Conservation (phyloP, 2,113 vertebrate genomes). For the Forbesichthys papilliferus region DNA sequence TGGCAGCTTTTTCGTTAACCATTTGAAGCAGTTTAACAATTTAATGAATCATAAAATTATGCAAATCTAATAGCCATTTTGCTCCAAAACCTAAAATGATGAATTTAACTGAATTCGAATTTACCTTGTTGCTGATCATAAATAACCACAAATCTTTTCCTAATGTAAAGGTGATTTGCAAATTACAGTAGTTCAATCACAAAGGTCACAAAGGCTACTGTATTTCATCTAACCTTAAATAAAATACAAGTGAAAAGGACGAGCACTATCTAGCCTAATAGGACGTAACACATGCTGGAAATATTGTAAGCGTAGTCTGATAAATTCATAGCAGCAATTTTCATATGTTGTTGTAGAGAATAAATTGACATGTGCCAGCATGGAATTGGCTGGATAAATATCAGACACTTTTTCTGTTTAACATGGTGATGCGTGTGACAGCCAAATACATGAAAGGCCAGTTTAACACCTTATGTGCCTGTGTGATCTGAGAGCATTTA, state of each 20-base stretch:
- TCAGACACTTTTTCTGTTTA: slow-evolving; percentile 57
- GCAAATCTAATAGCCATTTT: too few species aligned
- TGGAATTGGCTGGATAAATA: slow-evolving; percentile 59
- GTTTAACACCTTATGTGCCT: slow-evolving; percentile 51
- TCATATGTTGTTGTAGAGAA: slow-evolving; percentile 18
- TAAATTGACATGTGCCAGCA: slow-evolving; percentile 30
- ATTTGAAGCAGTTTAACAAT: too few species aligned
- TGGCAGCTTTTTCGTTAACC: too few species aligned
- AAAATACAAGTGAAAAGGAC: slow-evolving; percentile 1
- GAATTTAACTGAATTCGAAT: too few species aligned
- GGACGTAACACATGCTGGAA: background rate
- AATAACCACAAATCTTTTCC: too few species aligned
- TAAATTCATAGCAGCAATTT: slow-evolving; percentile 24
- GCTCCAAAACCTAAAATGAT: too few species aligned
- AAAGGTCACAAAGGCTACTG: too few species aligned
- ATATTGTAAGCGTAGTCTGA: slow-evolving; percentile 1
- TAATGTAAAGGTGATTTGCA: too few species aligned
- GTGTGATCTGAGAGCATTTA: slow-evolving; percentile 70
- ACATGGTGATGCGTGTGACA: slow-evolving; percentile 43
- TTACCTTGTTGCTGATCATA: too few species aligned
- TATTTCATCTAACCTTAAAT: background rate
- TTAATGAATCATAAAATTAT: too few species aligned
- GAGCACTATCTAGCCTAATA: background rate
- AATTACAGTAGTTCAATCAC: too few species aligned
- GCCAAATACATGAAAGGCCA: slow-evolving; percentile 53